Evolutionary conservation across 2,888 invertebrate genomes (phyloP).

Genomic region (Encarsia formosa): DNA sequence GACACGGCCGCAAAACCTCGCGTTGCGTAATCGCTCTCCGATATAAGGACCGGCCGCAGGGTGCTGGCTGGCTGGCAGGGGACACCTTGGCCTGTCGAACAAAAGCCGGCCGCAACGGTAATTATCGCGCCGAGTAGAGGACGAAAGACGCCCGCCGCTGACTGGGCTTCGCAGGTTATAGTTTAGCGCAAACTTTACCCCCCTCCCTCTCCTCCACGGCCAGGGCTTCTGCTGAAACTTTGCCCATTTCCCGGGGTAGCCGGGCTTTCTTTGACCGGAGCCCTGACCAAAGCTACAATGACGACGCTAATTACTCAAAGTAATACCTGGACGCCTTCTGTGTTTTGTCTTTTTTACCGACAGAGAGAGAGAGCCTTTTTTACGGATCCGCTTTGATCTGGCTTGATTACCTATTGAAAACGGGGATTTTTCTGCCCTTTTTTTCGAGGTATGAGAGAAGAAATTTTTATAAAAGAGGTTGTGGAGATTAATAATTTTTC

Average conservation of each 20-base stretch:
- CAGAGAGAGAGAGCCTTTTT: no score
- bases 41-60: neutral
- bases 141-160: slow-evolving; percentile 32
- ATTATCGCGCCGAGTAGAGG: slow-evolving; percentile 35
- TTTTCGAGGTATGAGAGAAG: no score
- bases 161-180: slow-evolving; percentile 46
- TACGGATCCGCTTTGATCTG: no score
- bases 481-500: no score
- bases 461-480: no score
- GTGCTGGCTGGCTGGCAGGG: no score
- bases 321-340: neutral
- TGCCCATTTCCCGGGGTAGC: slow-evolving; percentile 36
- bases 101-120: slow-evolving; percentile 45
- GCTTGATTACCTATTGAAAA: no score
- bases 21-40: neutral
- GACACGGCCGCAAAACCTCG: no score
- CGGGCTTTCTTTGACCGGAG: slow-evolving; percentile 32
- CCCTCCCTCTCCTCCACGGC: slow-evolving; percentile 31
- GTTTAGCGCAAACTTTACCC: slow-evolving; percentile 42
- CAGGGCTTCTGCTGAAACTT: slow-evolving; percentile 41
- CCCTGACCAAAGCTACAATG: slow-evolving; percentile 24
- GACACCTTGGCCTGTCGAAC: slow-evolving; percentile 37
- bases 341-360: neutral
- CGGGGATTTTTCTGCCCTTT: no score
- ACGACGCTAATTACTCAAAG: slow-evolving; percentile 25